These are phyloP conservation scores for Rhyzopertha dominica DNA, from an alignment of 1,140 invertebrate species.

Conservation along the genomic window DNA sequence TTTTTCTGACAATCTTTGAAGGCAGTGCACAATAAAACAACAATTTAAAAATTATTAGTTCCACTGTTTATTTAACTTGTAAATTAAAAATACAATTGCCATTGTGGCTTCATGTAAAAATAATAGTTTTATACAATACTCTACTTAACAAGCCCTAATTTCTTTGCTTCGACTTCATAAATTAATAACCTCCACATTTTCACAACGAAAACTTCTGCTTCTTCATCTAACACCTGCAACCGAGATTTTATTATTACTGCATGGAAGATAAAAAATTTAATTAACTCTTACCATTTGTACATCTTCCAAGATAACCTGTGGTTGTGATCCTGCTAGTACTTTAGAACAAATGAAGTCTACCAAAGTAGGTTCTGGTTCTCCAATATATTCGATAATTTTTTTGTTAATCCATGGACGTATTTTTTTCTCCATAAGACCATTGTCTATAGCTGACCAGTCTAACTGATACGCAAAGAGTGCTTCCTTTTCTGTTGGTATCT, in stretches of 20 bases:
- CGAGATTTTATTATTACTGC: slow-evolving; percentile 16
- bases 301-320: slow-evolving; percentile 93
- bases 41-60: no score
- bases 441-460: slow-evolving; percentile 76
- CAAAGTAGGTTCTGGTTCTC: slow-evolving; percentile 96
- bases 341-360: slow-evolving; percentile 99
- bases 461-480: slow-evolving; percentile 91
- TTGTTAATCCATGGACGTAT: slow-evolving; percentile 99
- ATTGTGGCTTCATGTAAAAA: no score
- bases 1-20: no score
- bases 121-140: no score
- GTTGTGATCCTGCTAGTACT: slow-evolving; percentile 86
- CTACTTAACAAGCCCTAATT: slow-evolving; percentile 76
- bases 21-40: no score
- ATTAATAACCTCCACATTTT: slow-evolving; percentile 99
- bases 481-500: slow-evolving; percentile 96
- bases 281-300: slow-evolving; percentile 85
- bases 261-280: slow-evolving; percentile 6
- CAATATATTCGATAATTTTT: slow-evolving; percentile 99
- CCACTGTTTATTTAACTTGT: no score
- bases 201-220: slow-evolving; percentile 98
- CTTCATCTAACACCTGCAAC: slow-evolving; percentile 92
- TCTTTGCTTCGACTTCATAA: slow-evolving; percentile 98
- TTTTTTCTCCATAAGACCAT: slow-evolving; percentile 86
- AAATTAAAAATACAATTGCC: no score